These are phyloP conservation scores for Pogonophryne albipinna DNA, from an alignment of 2,797 vertebrate genomes.

Conservation along the genomic window DNA sequence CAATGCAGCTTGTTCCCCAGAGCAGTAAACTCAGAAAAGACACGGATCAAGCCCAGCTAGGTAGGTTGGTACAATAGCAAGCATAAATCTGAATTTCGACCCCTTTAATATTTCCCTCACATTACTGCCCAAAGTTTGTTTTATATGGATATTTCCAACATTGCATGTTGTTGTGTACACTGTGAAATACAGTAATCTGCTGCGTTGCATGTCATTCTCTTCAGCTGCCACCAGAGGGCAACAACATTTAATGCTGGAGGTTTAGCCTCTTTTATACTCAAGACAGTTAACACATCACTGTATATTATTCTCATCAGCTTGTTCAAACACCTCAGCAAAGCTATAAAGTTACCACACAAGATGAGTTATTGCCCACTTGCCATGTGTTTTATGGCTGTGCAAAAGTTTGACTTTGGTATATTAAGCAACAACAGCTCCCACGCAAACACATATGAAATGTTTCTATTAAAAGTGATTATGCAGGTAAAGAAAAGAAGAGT, in stretches of 20 bases:
- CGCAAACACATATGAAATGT: neutral
- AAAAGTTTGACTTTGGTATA: too few species aligned
- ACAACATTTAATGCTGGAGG: neutral
- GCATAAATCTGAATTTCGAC: neutral
- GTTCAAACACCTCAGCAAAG: neutral
- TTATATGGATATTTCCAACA: neutral
- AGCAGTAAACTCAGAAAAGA: slow-evolving; percentile 15
- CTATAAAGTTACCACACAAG: neutral
- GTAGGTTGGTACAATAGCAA: too few species aligned
- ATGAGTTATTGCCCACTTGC: too few species aligned
- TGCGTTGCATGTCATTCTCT: neutral
- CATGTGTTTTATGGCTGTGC: neutral
- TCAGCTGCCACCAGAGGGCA: slow-evolving; percentile 55
- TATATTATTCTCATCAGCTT: neutral
- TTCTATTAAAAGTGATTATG: slow-evolving; percentile 6
- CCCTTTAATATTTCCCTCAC: neutral
- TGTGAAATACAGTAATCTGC: too few species aligned
- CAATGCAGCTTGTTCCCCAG: neutral
- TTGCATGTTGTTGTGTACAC: neutral
- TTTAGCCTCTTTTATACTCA: neutral
- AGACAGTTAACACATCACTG: neutral
- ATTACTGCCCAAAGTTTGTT: neutral
- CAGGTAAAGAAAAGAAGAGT: neutral
- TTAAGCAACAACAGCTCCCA: neutral
- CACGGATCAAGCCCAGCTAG: slow-evolving; percentile 1